Percentiles rank a stretch among this genome's conserved stretches.
These are phyloP conservation scores for Nylanderia fulva DNA, from an alignment of 1,140 invertebrate genomes.

Conservation along the genomic window DNA sequence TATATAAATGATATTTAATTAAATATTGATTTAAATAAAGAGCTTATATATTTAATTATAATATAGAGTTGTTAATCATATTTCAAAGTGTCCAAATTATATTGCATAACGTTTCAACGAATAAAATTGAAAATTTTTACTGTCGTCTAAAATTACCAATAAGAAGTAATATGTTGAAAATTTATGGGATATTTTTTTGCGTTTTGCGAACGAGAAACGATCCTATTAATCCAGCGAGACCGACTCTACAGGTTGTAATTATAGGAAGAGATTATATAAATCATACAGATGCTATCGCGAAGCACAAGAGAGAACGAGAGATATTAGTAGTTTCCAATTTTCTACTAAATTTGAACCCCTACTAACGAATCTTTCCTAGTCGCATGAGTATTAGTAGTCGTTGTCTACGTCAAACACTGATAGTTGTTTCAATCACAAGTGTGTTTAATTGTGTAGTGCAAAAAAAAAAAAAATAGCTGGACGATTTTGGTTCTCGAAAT, in stretches of 20 bases:
- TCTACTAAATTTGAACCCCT: slow-evolving; percentile 72
- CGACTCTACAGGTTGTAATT: slow-evolving; percentile 29
- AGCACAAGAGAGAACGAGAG: slow-evolving; percentile 24
- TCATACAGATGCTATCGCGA: slow-evolving; percentile 16
- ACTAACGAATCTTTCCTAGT: slow-evolving; percentile 62
- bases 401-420: slow-evolving; percentile 63
- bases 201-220: slow-evolving; percentile 21
- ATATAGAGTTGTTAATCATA: slow-evolving; percentile 3
- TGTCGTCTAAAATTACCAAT: slow-evolving; percentile 30
- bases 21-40: slow-evolving; percentile 16
- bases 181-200: slow-evolving; percentile 29
- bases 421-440: slow-evolving; percentile 48
- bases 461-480: neutral
- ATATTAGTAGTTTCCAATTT: slow-evolving; percentile 55
- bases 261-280: slow-evolving; percentile 30
- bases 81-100: neutral
- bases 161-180: neutral
- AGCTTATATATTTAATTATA: neutral
- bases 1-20: slow-evolving; percentile 15
- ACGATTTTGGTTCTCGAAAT: slow-evolving; percentile 30
- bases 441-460: slow-evolving; percentile 53
- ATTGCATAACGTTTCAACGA: neutral
- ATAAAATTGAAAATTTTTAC: slow-evolving; percentile 1
- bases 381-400: slow-evolving; percentile 67
- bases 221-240: slow-evolving; percentile 1